phyloP scores from a whole-genome alignment of 2,888 invertebrate species.

The Cryptophagus acutangulus region DNA sequence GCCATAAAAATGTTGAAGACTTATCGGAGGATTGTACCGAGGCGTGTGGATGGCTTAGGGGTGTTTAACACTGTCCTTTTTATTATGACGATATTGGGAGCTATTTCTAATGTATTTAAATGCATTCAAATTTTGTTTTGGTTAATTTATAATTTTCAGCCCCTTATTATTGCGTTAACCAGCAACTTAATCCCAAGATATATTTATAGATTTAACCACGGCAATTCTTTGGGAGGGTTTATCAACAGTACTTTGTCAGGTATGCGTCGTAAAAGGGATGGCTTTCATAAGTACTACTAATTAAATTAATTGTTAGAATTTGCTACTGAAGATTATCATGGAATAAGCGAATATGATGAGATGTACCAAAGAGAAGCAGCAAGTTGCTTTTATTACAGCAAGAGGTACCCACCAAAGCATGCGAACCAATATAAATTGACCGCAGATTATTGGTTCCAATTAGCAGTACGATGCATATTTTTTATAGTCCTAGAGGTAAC shows the following conservation, averaged over 20 bases:
- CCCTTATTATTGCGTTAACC: slow-evolving; percentile 1
- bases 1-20: background rate
- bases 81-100: background rate
- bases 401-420: background rate
- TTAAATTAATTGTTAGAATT: slow-evolving; percentile 3
- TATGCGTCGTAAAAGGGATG: no score
- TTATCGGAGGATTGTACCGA: background rate
- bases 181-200: slow-evolving; percentile 2
- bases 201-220: background rate
- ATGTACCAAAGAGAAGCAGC: no score
- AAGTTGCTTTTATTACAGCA: slow-evolving; percentile 1
- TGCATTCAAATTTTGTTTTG: background rate
- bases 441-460: background rate
- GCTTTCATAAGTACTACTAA: background rate
- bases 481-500: slow-evolving; percentile 5
- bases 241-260: background rate
- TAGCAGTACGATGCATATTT: background rate
- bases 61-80: background rate
- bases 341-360: background rate
- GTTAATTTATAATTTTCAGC: background rate
- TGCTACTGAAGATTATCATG: background rate
- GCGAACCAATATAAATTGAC: background rate
- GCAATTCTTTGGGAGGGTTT: background rate
- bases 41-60: background rate
- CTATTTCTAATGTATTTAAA: slow-evolving; percentile 3